These are phyloP conservation scores for Ecliptopera silaceata DNA, from an alignment of 2,888 invertebrate species.

Conservation along the genomic window DNA sequence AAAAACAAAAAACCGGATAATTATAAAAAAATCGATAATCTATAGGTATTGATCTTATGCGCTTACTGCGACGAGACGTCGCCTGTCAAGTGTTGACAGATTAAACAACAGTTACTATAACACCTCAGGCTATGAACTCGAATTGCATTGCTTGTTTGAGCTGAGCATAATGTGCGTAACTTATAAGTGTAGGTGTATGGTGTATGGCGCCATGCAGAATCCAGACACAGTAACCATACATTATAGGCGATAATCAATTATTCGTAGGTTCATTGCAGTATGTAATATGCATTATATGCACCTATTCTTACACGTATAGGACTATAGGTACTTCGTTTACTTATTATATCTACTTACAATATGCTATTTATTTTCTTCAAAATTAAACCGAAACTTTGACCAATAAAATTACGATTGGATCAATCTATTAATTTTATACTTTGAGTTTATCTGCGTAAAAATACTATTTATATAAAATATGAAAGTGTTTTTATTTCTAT, in stretches of 20 bases:
- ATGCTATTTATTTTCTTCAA: no score
- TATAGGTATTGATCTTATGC: conserved; percentile 3
- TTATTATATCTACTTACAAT: no score
- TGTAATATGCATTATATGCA: not conserved
- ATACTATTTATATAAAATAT: no score
- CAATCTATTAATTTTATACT: no score
- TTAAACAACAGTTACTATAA: conserved; percentile 13
- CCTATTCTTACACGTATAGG: not conserved
- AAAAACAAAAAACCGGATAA: not conserved
- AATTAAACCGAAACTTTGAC: no score
- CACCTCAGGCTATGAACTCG: conserved; percentile 16
- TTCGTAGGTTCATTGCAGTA: conserved; percentile 13
- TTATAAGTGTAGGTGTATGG: conserved; percentile 8
- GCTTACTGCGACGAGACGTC: conserved; percentile 20
- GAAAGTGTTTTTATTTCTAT: no score
- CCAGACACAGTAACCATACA: conserved; percentile 13
- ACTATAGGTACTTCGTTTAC: not conserved
- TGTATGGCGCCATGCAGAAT: conserved; percentile 26
- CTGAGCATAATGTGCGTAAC: conserved; percentile 20
- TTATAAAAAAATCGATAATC: conserved; percentile 13
- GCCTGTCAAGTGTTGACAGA: conserved; percentile 25
- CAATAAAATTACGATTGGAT: no score
- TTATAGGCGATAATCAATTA: conserved; percentile 22
- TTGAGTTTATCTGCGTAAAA: no score
- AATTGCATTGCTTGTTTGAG: conserved; percentile 10